A percentile compares a stretch with the other conserved stretches of the same genome.
These are phyloP conservation scores for Spheniscus humboldti DNA, from an alignment of 2,797 vertebrate genomes.

Conservation along the genomic window DNA sequence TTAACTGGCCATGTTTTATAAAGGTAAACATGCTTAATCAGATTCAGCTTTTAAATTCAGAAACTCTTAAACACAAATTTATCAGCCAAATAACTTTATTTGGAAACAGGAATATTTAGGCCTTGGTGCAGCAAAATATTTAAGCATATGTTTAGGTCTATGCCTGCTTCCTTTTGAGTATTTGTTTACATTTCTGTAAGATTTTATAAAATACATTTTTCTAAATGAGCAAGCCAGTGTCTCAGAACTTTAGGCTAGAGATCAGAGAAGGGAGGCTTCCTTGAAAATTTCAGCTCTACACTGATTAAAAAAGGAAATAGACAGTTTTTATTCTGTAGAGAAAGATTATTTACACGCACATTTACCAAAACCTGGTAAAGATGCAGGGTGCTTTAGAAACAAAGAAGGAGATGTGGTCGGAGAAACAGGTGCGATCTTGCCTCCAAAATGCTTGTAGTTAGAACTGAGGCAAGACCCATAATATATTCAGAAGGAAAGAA, in stretches of 20 bases:
- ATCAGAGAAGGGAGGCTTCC: neutral
- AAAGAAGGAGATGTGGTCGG: neutral
- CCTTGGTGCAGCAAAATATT: neutral
- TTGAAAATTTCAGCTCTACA: neutral
- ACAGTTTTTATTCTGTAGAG: neutral
- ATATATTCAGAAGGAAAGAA: neutral
- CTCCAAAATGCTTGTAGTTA: neutral
- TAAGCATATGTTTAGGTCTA: neutral
- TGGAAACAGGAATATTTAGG: neutral
- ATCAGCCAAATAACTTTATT: neutral
- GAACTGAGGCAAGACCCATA: neutral
- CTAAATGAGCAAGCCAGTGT: neutral
- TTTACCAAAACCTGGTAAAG: neutral
- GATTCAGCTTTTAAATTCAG: neutral
- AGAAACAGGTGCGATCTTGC: neutral
- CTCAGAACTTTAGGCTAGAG: neutral
- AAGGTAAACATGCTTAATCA: neutral
- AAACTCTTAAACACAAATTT: neutral
- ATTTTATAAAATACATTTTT: neutral
- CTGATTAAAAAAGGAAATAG: neutral
- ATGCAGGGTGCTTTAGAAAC: neutral
- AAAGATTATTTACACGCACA: neutral
- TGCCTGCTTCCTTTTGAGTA: neutral
- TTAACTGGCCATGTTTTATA: neutral
- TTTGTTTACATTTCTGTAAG: neutral